Evolutionary conservation across 2,888 invertebrate genomes (phyloP), one percentile per base, ranked within the genome.

Genomic region (Melinopterus prodromus): DNA sequence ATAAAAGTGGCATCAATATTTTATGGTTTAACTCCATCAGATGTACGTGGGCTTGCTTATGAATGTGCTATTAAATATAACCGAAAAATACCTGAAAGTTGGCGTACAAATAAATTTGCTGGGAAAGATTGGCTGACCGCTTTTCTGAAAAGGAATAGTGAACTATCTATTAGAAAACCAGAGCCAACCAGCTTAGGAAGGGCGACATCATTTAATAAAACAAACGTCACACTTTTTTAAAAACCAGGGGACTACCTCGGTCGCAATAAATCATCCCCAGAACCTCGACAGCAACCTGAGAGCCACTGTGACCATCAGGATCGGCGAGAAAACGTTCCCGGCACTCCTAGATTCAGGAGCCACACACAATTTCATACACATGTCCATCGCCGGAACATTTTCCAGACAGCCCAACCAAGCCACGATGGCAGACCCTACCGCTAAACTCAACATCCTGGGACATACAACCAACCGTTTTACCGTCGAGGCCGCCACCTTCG

Each of bases 161-260:
- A 7, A 7, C 12, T 53, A 53, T 53, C 2, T 53, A 7, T 53
- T 9, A 53, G 53, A 53, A 36, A 26, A 14, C 72, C 72, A 35
- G 16, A 16, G 72, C 15, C 72, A 12, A 72, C 16, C 35, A 72
- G 72, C 16, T 26, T 72, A 16, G n/a, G 15, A 72, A 16, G 15
- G 35, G 72, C 72, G 15, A 36, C 72, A 16, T 26, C 35, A 16
- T 16, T 72, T 72, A 72, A 72, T 16, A 72, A 72, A 72, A 26
- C 16, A 16, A 14, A 72, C 14, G 72, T 16, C 14, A 14, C 26
- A 16, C n/a, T 35, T n/a, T 72, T 72, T 72, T n/a, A n/a, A n/a
- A n/a, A n/a, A n/a, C n/a, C n/a, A n/a, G n/a, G n/a, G n/a, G n/a
- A n/a, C n/a, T n/a, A n/a, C 1, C 53, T 12, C 53, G 53, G 12